phyloP scores from a whole-genome alignment of 2,113 vertebrate genomes.

The Stercorarius parasiticus region DNA sequence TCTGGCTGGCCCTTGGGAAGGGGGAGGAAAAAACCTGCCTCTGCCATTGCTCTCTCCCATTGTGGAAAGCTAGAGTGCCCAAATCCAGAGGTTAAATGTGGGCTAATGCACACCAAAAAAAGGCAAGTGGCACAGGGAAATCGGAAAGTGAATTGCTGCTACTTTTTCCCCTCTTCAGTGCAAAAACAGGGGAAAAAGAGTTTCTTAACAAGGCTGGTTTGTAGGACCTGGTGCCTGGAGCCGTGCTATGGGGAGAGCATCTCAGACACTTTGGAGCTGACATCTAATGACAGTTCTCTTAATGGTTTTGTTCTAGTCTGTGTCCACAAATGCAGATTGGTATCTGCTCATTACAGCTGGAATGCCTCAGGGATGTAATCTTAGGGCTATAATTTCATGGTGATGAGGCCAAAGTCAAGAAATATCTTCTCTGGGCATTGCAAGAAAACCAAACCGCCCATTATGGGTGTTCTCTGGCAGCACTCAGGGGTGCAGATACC shows the following conservation, averaged over 20 bases:
- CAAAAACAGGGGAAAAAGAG: fast-evolving
- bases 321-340: not conserved
- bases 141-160: not conserved
- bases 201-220: not conserved
- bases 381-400: not conserved
- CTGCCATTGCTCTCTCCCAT: fast-evolving
- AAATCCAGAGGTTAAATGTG: fast-evolving
- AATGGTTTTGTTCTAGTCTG: not conserved
- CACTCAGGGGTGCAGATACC: not conserved
- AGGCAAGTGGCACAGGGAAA: not conserved
- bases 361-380: not conserved
- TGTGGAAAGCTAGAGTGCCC: not conserved
- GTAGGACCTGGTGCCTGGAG: not conserved
- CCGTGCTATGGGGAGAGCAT: not conserved
- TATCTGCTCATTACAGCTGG: not conserved
- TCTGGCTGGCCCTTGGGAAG: not conserved
- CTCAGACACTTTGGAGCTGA: not conserved
- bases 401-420: conserved; percentile 13
- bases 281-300: not conserved
- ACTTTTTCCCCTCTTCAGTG: not conserved
- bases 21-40: fast-evolving
- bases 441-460: not conserved
- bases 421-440: not conserved
- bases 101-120: not conserved
- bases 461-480: not conserved